These are phyloP conservation scores for Eulemur mongoz DNA, from an alignment of 2,797 vertebrate species.

Conservation along the genomic window DNA sequence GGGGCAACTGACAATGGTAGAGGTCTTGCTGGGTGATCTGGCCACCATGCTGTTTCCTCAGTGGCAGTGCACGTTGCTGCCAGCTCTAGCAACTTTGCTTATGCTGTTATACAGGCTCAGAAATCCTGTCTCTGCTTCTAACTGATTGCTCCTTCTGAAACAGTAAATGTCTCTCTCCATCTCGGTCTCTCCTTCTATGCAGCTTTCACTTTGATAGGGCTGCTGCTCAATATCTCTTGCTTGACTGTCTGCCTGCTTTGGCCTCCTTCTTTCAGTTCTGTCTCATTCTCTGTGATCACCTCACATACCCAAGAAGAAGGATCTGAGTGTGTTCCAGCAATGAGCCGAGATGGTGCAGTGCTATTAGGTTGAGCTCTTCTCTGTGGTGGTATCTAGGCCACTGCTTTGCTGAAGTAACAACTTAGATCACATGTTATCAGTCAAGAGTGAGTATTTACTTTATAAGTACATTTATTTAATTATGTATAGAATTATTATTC, in stretches of 20 bases:
- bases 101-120: background rate
- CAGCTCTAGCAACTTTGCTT: too few species aligned
- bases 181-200: background rate
- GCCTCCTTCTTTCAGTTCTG: background rate
- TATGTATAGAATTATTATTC: background rate
- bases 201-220: background rate
- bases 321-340: background rate
- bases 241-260: background rate
- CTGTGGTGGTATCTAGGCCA: accelerated
- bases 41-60: background rate
- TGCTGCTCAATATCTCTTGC: background rate
- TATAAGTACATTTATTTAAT: background rate
- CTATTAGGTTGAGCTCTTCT: background rate
- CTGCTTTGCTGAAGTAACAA: background rate
- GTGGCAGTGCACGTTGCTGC: background rate
- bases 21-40: too few species aligned
- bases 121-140: background rate
- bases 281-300: background rate
- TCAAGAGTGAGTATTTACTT: background rate
- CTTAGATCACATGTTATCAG: background rate
- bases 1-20: accelerated
- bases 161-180: background rate
- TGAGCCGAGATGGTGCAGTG: background rate
- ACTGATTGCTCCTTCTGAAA: background rate
- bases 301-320: background rate